Percentiles rank a stretch among this genome's conserved stretches.
phyloP scores from a whole-genome alignment of 2,797 vertebrate genomes.

The Rhinoraja longicauda region DNA sequence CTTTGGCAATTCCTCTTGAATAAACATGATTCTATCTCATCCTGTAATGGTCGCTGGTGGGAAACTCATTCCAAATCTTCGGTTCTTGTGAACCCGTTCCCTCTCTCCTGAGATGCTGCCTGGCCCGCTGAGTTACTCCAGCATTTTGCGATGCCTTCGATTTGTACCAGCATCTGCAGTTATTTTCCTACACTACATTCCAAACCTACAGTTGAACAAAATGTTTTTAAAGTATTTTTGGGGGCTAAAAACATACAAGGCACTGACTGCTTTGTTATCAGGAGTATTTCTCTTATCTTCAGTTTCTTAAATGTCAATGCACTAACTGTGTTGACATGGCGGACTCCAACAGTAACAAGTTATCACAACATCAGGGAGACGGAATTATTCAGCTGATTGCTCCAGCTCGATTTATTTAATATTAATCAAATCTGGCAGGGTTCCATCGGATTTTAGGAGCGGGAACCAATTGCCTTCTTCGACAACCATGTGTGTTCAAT shows the following conservation, averaged over 20 bases:
- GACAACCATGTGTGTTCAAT: background rate
- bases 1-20: too few relatives aligned
- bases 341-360: background rate
- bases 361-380: background rate
- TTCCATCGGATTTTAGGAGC: background rate
- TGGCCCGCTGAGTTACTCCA: too few relatives aligned
- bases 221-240: too few relatives aligned
- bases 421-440: background rate
- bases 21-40: background rate
- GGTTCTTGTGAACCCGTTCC: too few relatives aligned
- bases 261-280: background rate
- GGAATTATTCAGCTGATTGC: background rate
- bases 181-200: too few relatives aligned
- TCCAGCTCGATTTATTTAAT: background rate
- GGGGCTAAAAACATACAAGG: background rate
- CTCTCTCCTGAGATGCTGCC: too few relatives aligned
- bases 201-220: background rate
- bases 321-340: background rate
- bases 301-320: background rate
- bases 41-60: background rate
- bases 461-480: background rate
- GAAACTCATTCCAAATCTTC: background rate
- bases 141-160: too few relatives aligned
- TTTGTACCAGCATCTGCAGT: too few relatives aligned
- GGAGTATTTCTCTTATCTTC: background rate